Conservation (phyloP, 1,140 invertebrate species). For the Eupristina koningsbergeri region DNA sequence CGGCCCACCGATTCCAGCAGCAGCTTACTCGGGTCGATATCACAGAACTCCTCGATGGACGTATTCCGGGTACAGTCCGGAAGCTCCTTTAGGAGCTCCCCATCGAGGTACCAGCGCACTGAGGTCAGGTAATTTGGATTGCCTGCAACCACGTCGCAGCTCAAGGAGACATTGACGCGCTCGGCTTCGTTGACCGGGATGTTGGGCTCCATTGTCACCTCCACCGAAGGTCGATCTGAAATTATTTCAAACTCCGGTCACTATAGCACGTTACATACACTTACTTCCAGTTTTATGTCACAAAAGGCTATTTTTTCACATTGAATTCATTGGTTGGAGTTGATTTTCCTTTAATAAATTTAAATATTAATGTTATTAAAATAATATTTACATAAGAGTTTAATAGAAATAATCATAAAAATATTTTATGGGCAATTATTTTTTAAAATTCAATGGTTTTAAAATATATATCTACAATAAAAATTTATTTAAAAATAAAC, state of each 20-base stretch:
- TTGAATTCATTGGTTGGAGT: too few relatives aligned
- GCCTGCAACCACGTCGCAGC: constrained; percentile 83
- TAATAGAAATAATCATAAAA: neutral
- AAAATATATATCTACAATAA: neutral
- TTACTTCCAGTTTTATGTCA: too few relatives aligned
- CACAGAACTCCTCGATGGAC: constrained; percentile 77
- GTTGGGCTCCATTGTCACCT: constrained; percentile 83
- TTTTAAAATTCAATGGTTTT: neutral
- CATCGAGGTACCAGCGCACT: constrained; percentile 88
- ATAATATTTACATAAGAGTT: too few relatives aligned
- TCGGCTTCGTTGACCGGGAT: constrained; percentile 86
- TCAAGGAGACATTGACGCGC: constrained; percentile 84
- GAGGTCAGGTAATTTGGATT: constrained; percentile 79
- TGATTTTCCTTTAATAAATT: too few relatives aligned
- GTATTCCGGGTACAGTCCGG: constrained; percentile 83
- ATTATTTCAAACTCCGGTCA: too few relatives aligned
- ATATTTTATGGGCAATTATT: neutral
- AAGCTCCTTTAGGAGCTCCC: constrained; percentile 86
- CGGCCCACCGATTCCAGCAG: constrained; percentile 86
- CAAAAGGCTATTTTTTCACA: too few relatives aligned
- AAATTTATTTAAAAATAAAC: neutral
- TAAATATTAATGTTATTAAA: too few relatives aligned
- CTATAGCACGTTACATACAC: too few relatives aligned
- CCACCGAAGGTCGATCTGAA: constrained; percentile 84
- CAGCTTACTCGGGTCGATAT: constrained; percentile 88